Evolutionary conservation across 2,797 vertebrate genomes (phyloP).

Genomic region (Ceryle rudis): DNA sequence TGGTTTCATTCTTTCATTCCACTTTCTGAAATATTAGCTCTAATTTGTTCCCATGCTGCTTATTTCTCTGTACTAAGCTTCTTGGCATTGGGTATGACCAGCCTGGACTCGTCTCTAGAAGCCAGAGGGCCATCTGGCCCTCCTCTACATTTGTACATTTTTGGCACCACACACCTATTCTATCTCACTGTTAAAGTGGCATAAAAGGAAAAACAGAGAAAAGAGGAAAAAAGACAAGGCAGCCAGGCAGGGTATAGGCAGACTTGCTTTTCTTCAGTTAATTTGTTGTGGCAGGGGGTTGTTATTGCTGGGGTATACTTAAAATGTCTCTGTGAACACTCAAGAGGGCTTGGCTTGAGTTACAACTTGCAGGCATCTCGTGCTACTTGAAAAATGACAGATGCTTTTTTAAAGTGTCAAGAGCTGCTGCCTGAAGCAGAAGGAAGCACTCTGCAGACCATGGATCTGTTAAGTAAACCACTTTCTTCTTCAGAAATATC

Average conservation of each 20-base stretch:
- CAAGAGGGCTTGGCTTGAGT: conserved; percentile 3
- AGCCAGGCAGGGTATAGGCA: not conserved
- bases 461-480: not conserved
- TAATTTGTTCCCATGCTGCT: not conserved
- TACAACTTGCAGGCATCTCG: not conserved
- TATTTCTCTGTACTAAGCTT: not conserved
- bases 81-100: not conserved
- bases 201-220: not conserved
- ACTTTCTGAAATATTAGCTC: not conserved
- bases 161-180: not conserved
- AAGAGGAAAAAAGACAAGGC: not conserved
- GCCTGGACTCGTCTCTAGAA: not conserved
- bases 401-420: conserved; percentile 1
- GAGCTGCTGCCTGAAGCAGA: not conserved
- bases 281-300: not conserved
- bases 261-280: not conserved
- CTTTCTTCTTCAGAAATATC: not conserved
- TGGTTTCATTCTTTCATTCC: not conserved
- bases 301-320: not conserved
- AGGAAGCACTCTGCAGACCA: not conserved
- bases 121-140: not conserved
- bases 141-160: not conserved
- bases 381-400: conserved; percentile 45
- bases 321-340: conserved; percentile 23
- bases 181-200: not conserved